Conservation (phyloP, 2,888 invertebrate species). For the Sycophila texana region DNA sequence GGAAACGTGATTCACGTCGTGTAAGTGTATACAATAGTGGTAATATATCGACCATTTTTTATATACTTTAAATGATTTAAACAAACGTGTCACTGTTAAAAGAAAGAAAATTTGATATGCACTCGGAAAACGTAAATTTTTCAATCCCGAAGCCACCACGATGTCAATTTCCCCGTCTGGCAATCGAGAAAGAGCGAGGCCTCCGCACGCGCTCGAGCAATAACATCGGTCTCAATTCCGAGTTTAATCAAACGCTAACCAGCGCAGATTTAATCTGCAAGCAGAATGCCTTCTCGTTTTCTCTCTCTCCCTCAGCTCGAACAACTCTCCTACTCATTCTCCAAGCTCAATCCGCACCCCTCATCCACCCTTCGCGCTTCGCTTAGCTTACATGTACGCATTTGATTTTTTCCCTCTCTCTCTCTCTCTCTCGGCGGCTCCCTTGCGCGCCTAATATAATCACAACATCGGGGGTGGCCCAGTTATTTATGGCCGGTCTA, state of each 20-base stretch:
- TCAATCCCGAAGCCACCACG: not conserved
- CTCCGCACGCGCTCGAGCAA: constrained; percentile 66
- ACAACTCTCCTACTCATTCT: constrained; percentile 47
- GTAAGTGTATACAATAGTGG: too few relatives aligned
- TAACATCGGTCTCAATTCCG: constrained; percentile 74
- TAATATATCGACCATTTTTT: not conserved
- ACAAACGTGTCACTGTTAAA: not conserved
- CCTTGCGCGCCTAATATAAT: constrained; percentile 72
- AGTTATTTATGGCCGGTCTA: constrained; percentile 71
- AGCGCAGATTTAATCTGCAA: constrained; percentile 74
- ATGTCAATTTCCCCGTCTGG: constrained; percentile 31
- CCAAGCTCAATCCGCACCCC: constrained; percentile 6
- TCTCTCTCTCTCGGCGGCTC: constrained; percentile 49
- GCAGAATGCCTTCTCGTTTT: constrained; percentile 59
- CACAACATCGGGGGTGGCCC: constrained; percentile 73
- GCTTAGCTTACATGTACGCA: constrained; percentile 44
- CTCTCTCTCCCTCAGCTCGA: constrained; percentile 29
- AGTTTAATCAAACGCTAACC: constrained; percentile 76
- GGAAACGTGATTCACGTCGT: too few relatives aligned
- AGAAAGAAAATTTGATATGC: not conserved
- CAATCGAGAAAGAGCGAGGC: constrained; percentile 35
- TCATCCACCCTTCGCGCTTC: constrained; percentile 48
- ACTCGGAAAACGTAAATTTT: constrained; percentile 17
- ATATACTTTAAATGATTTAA: not conserved
- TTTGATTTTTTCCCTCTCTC: constrained; percentile 28